Evolutionary conservation across 1,140 invertebrate genomes (phyloP), one percentile per base, ranked within the genome.

Genomic region (Pseudomyrmex dendroicus): DNA sequence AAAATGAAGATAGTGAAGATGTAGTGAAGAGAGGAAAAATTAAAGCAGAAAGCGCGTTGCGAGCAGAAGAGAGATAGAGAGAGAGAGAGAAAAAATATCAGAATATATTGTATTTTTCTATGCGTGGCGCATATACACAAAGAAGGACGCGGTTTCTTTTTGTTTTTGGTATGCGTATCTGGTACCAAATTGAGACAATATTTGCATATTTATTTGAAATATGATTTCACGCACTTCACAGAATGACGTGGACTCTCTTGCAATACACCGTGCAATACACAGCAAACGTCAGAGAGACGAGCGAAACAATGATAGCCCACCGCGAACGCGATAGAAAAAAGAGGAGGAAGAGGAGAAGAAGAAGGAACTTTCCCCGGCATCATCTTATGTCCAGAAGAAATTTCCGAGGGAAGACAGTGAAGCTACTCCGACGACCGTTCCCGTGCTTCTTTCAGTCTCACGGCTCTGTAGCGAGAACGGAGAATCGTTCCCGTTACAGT

Each of bases 371-470:
- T 77, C 48, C 15, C 50, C 84, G 44, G 56, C 48, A 59, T 66
- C 25, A 61, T 78, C 73, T 87, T 70, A 62, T 87, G 80, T 86
- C 85, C 82, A 86, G 85, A 84, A 84, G 86, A 87, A 86, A 86
- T 87, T 86, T 86, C 66, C 61, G 73, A 84, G 72, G 62, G 85
- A 84, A 87, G 86, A 84, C 67, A 84, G 76, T 56, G 66, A 77
- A 86, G 64, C 80, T 57, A 64, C 70, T 57, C 59, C 83, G 73
- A 46, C 66, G 83, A 72, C 84, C 82, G 44, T 56, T 59, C 17
- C 3, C 54, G 62, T 63, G 57, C 61, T 66, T 63, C 66, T 80
- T 72, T 66, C 35, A 62, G 64, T 52, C 73, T 67, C 35, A 48
- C 66, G 48, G 10, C 50, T 56, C 78, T 25, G 20, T 35, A 35